Evolutionary conservation across 2,888 invertebrate species (phyloP).

Genomic region (Drosophila fungiperda): DNA sequence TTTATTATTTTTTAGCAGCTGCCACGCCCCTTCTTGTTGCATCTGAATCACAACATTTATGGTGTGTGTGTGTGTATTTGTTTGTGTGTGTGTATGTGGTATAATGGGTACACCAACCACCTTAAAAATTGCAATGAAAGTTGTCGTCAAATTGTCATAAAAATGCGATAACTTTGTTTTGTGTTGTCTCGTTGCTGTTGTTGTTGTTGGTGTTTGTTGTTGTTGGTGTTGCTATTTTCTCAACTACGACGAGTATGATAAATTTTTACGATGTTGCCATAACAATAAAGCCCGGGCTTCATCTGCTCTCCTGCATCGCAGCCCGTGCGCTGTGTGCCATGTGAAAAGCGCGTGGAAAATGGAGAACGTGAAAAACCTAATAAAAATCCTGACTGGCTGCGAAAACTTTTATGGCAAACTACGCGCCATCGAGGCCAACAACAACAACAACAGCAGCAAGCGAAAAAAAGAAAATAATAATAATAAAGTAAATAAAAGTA

Average conservation of each 20-base stretch:
- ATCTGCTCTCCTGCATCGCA: conserved; percentile 50
- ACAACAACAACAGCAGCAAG: conserved; percentile 8
- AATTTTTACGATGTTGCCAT: conserved; percentile 80
- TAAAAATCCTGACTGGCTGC: conserved; percentile 73
- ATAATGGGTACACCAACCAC: conserved; percentile 54
- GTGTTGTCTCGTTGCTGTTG: conserved; percentile 41
- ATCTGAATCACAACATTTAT: background rate
- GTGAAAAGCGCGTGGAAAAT: conserved; percentile 76
- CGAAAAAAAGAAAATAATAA: background rate
- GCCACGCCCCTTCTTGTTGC: conserved; percentile 14
- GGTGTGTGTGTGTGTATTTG: background rate
- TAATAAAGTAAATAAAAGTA: conserved; percentile 17
- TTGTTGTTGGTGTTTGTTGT: conserved; percentile 30
- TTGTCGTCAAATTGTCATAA: conserved; percentile 81
- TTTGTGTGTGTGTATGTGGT: background rate
- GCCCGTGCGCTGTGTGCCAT: conserved; percentile 48
- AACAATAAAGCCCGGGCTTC: conserved; percentile 77
- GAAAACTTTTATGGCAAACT: conserved; percentile 78
- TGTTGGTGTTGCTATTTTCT: conserved; percentile 44
- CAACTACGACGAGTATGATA: conserved; percentile 65
- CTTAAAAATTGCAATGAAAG: conserved; percentile 79
- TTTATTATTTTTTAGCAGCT: background rate
- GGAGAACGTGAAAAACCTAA: conserved; percentile 75
- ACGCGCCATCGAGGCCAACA: conserved; percentile 66
- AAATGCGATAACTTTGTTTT: conserved; percentile 80